Conservation (phyloP, 2,888 invertebrate species). For the Adelphocoris suturalis region DNA sequence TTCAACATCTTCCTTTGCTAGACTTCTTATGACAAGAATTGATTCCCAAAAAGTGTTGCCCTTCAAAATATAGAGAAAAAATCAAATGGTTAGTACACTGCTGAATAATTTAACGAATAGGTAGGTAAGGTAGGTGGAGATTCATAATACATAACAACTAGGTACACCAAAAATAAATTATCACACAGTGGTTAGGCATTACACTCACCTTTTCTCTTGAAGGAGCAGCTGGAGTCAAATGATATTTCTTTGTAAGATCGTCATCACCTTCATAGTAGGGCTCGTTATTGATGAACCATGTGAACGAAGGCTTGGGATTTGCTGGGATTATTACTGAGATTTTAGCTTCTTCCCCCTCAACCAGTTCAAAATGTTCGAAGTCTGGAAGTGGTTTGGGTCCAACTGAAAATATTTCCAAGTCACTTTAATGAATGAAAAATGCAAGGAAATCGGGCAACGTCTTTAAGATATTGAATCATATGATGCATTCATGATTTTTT, state of each 20-base stretch:
- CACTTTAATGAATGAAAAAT: too few relatives aligned
- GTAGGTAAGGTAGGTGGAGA: too few relatives aligned
- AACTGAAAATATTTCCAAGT: conserved; percentile 79
- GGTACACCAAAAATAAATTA: too few relatives aligned
- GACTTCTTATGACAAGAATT: conserved; percentile 83
- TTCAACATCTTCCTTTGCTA: conserved; percentile 88
- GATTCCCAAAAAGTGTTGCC: conserved; percentile 81
- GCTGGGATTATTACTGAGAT: conserved; percentile 87
- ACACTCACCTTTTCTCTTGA: conserved; percentile 58
- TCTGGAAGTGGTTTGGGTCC: conserved; percentile 83
- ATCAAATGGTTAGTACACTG: too few relatives aligned
- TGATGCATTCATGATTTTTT: too few relatives aligned
- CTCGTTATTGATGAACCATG: conserved; percentile 84
- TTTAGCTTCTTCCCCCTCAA: conserved; percentile 85
- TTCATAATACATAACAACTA: too few relatives aligned
- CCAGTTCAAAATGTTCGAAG: conserved; percentile 86
- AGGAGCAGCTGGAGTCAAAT: conserved; percentile 75
- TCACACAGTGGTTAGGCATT: too few relatives aligned
- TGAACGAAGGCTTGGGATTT: conserved; percentile 85
- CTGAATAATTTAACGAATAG: too few relatives aligned
- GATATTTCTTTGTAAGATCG: conserved; percentile 77
- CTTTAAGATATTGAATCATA: too few relatives aligned
- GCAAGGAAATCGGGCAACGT: too few relatives aligned
- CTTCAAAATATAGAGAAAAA: background rate
- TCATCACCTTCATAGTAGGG: conserved; percentile 80